phyloP scores from a whole-genome alignment of 92 coral and sea anemone genomes.

The Desmophyllum pertusum region DNA sequence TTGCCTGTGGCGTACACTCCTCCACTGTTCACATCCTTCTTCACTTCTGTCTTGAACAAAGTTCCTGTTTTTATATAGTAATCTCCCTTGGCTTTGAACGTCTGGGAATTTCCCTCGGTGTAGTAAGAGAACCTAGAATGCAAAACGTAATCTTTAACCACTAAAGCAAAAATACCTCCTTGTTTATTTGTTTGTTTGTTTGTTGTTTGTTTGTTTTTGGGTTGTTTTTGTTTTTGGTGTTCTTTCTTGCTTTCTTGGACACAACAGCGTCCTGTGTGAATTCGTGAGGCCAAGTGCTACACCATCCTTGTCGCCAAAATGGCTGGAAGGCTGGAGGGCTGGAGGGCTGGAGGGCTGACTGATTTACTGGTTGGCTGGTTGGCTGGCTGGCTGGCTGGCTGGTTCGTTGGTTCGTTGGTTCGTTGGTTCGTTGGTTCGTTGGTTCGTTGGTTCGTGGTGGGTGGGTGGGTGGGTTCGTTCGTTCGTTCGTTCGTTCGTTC shows the following conservation, averaged over 20 bases:
- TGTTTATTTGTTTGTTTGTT: not conserved
- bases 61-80: constrained; percentile 62
- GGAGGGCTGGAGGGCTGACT: no score
- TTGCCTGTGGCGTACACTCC: constrained; percentile 73
- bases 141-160: not conserved
- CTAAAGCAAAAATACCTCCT: not conserved
- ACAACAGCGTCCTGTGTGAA: no score
- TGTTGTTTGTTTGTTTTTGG: not conserved
- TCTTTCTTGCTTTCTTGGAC: no score
- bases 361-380: no score
- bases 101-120: constrained; percentile 85
- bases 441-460: not conserved
- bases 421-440: not conserved
- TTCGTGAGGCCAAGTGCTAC: no score
- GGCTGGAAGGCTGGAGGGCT: no score
- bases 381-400: no score
- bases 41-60: constrained; percentile 75
- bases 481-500: not conserved
- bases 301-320: no score
- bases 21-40: constrained; percentile 64
- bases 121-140: constrained; percentile 79
- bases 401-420: not conserved
- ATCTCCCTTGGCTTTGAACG: constrained; percentile 94
- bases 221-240: no score
- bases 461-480: not conserved